These are phyloP conservation scores for Zeuzera pyrina DNA, from an alignment of 2,888 invertebrate species.

Conservation along the genomic window DNA sequence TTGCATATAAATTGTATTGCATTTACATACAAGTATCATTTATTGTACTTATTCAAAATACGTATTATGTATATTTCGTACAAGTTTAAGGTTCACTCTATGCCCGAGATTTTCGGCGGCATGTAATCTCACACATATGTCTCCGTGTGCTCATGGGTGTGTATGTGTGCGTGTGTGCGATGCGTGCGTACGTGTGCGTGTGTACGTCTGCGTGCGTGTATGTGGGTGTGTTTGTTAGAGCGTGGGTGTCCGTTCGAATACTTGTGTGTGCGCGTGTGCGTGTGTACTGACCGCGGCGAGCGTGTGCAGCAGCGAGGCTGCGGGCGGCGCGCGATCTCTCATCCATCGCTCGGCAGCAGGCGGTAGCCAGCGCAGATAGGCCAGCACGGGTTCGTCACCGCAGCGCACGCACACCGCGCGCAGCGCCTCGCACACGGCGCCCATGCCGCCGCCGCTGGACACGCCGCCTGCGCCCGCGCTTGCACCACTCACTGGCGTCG, in stretches of 20 bases:
- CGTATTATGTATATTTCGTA: no score
- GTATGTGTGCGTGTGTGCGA: no score
- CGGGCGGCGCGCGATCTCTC: conserved; percentile 43
- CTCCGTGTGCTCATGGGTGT: no score
- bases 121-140: no score
- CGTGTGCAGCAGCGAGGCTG: conserved; percentile 77
- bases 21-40: no score
- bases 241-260: no score
- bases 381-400: conserved; percentile 74
- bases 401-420: conserved; percentile 82
- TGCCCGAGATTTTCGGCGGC: no score
- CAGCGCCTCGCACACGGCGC: conserved; percentile 83
- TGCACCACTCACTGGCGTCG: conserved; percentile 3
- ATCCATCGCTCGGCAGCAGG: conserved; percentile 65
- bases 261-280: neutral
- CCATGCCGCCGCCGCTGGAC: conserved; percentile 45
- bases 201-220: neutral
- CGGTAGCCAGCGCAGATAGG: conserved; percentile 83
- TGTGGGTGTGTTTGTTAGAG: neutral
- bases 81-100: no score
- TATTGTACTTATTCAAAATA: no score
- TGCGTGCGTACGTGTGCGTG: no score
- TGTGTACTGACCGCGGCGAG: conserved; percentile 78
- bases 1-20: no score
- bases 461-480: conserved; percentile 16